Evolutionary conservation across 2,113 vertebrate species (phyloP), one percentile per base, ranked within the genome.

Genomic region (Xiphophorus maculatus): DNA sequence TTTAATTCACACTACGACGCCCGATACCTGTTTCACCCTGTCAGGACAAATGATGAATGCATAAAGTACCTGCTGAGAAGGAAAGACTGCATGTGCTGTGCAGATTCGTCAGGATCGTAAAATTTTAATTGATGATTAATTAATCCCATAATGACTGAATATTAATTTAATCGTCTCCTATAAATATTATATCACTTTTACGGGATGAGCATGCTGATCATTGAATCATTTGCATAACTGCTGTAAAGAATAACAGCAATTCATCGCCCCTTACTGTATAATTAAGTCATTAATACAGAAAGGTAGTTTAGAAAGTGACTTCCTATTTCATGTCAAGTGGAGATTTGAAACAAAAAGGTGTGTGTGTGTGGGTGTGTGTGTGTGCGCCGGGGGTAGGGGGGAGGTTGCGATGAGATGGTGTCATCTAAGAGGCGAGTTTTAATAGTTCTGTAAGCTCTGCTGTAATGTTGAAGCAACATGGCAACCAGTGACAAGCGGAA

Each of bases 121-220:
- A 25, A 58, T 58, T n/a, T n/a, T n/a, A 58, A 58, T 58, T 58
- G 51, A 58, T 58, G 51, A 58, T 58, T 58, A 58, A 58, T 58
- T 58, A 58, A 58, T 58, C 6, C n/a, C 25, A 58, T n/a, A 25
- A 58, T 58, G 51, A 58, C 22, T 10, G 51, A n/a, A 58, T n/a
- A 58, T n/a, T 58, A 25, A 58, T n/a, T 58, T n/a, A 17, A 58
- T 58, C 22, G 0, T 3, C 51, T 11, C 22, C 40, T 15, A 54
- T 54, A 58, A 58, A 58, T 10, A 9, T 58, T 58, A 58, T 58
- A 10, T 7, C 19, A 58, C 51, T 7, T 58, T 25, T 58, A 58
- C 2, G 5, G 51, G 25, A 58, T 3, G 19, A n/a, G 51, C 51
- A 25, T n/a, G 22, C 6, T 58, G n/a, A 58, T 58, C n/a, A 25